These are phyloP conservation scores for Channallabes apus DNA, from an alignment of 2,797 vertebrate species.

Conservation along the genomic window DNA sequence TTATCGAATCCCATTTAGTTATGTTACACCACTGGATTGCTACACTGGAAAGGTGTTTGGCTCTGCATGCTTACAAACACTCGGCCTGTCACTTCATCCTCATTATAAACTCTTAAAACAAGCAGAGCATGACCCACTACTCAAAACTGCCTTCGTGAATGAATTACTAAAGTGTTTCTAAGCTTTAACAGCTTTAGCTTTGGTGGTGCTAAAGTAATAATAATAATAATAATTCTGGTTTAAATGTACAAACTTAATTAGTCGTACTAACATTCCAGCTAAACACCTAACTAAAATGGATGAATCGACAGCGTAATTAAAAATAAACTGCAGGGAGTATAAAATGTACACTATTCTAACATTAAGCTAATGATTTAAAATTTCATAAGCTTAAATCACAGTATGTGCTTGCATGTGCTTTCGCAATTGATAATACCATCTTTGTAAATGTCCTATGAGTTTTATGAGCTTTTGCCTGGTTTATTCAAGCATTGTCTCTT, in stretches of 20 bases:
- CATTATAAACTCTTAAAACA: slow-evolving; percentile 41
- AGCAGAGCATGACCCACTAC: slow-evolving; percentile 25
- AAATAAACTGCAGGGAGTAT: slow-evolving; percentile 21
- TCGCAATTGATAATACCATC: not conserved
- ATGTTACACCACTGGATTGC: slow-evolving; percentile 1
- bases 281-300: slow-evolving; percentile 35
- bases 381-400: not conserved
- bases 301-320: slow-evolving; percentile 48
- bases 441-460: not conserved
- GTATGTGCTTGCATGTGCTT: not conserved
- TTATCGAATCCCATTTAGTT: slow-evolving; percentile 18
- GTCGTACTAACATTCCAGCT: slow-evolving; percentile 35
- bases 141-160: slow-evolving; percentile 31
- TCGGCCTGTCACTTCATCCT: slow-evolving; percentile 32
- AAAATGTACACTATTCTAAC: not conserved
- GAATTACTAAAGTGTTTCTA: slow-evolving; percentile 48
- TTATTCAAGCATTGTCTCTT: not conserved
- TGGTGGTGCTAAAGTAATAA: slow-evolving; percentile 55
- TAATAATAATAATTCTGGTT: slow-evolving; percentile 29
- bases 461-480: not conserved
- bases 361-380: not conserved
- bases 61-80: slow-evolving; percentile 14
- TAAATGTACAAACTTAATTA: slow-evolving; percentile 51
- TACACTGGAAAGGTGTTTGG: slow-evolving; percentile 15
- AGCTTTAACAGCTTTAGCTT: slow-evolving; percentile 35